Base-by-base conservation (phyloP, 1,140 invertebrate species). In the Zaprionus lachaisei region DNA sequence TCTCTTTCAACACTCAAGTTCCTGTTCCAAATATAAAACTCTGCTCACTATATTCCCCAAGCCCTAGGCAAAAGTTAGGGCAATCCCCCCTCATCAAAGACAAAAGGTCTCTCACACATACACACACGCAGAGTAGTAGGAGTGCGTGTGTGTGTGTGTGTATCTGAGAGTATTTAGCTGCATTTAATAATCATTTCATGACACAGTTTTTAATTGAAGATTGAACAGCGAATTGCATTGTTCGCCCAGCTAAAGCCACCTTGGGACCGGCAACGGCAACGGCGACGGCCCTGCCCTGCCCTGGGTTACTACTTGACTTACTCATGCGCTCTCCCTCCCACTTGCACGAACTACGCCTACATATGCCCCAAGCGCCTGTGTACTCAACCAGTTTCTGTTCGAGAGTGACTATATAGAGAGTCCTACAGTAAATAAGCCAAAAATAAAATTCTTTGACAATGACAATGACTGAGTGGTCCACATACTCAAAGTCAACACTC, bases 371-470 rank as follows among this genome's bases (percentile, higher is more conserved):
- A 17, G 37, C 37, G 37, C 37, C 41, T 47, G 15, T 49, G 56
- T 41, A 34, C 71, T 68, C 64, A 47, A 87, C 83, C 80, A 80
- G 83, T 89, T 87, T 77, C 20, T 38, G 47, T 28, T 1, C 47
- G 38, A 66, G 57, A 62, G 31, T 22, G 60, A 34, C 31, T 51
- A 24, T 17, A 56, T 70, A 22, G 26, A 31, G 24, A 20, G 37
- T 81, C 65, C 58, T 64, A 68, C 74, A 70, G 74, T 70, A 67
- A 66, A 83, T 77, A 79, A 58, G 69, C 66, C 77, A 79, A 79
- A 82, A 83, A 81, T 49, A 74, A 85, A 86, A 87, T 83, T 89
- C 79, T 89, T 91, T 71, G 69, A 64, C 81, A 89, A 91, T 91
- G 87, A 85, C 75, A 85, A 79, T 81, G 83, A 91, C 83, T 83